Conservation (phyloP, 2,888 invertebrate genomes). For the Sesia bembeciformis region DNA sequence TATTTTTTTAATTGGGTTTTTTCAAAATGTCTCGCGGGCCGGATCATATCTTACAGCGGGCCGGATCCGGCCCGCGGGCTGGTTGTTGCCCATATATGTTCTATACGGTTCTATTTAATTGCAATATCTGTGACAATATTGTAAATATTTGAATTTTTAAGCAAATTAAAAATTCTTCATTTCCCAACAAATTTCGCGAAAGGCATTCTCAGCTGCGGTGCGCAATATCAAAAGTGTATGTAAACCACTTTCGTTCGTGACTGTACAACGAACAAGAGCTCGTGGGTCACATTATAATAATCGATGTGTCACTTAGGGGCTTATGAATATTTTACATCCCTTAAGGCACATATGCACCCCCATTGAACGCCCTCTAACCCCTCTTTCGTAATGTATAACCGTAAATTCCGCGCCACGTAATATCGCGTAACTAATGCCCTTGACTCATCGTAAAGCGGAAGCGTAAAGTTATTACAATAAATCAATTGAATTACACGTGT, state of each 20-base stretch:
- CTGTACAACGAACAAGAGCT: neutral
- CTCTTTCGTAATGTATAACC: conserved; percentile 21
- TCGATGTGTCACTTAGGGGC: conserved; percentile 44
- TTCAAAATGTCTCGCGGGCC: no score
- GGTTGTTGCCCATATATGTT: no score
- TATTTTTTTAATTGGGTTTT: no score
- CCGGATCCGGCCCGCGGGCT: no score
- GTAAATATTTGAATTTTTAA: no score
- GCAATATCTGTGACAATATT: no score
- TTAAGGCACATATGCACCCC: conserved; percentile 17
- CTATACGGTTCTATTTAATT: no score
- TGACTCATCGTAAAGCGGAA: conserved; percentile 4
- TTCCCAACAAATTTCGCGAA: no score
- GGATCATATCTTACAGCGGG: no score
- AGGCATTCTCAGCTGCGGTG: no score
- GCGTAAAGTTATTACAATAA: conserved; percentile 15
- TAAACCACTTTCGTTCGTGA: neutral
- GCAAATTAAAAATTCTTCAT: no score
- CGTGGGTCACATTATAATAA: conserved; percentile 35
- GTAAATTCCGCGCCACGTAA: conserved; percentile 24
- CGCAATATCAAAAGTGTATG: neutral
- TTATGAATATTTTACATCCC: conserved; percentile 45
- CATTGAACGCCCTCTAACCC: conserved; percentile 6
- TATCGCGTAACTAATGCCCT: conserved; percentile 18
- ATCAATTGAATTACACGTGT: conserved; percentile 12